These are phyloP conservation scores for Dasyprocta punctata DNA, from an alignment of 2,113 vertebrate species.

Conservation along the genomic window DNA sequence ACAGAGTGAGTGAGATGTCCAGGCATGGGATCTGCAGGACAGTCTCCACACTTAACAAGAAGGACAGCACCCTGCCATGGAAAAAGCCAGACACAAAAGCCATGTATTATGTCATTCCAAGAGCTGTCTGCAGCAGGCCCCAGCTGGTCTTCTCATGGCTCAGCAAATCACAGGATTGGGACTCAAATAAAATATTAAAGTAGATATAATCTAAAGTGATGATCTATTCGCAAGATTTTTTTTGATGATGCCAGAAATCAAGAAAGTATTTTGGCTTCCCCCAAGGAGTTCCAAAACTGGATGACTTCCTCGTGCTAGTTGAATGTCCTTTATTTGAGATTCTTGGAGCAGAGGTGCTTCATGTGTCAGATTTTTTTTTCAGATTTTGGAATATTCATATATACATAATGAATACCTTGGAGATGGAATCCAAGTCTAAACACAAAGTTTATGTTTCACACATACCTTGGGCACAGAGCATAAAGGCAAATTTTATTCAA, in stretches of 20 bases:
- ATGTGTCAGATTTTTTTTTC: neutral
- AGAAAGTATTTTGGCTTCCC: neutral
- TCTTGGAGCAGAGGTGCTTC: neutral
- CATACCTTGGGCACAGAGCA: neutral
- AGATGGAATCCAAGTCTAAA: neutral
- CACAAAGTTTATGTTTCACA: neutral
- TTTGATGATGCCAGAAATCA: neutral
- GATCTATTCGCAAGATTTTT: neutral
- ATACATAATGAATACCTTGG: too few species aligned
- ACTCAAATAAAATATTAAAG: neutral
- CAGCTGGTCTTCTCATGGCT: neutral
- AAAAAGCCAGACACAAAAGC: neutral
- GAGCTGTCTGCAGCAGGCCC: neutral
- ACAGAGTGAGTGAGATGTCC: neutral
- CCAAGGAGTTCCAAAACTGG: neutral
- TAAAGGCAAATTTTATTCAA: neutral
- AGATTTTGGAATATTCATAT: neutral
- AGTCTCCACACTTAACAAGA: neutral
- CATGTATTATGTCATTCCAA: rapidly evolving
- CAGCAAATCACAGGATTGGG: neutral
- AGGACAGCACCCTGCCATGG: rapidly evolving
- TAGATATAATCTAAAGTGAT: neutral
- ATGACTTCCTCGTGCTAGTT: too few species aligned
- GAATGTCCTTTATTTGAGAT: neutral
- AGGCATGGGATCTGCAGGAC: too few species aligned